These are phyloP conservation scores for Chaetorhynchus papuensis DNA, from an alignment of 2,113 vertebrate species.

Conservation along the genomic window DNA sequence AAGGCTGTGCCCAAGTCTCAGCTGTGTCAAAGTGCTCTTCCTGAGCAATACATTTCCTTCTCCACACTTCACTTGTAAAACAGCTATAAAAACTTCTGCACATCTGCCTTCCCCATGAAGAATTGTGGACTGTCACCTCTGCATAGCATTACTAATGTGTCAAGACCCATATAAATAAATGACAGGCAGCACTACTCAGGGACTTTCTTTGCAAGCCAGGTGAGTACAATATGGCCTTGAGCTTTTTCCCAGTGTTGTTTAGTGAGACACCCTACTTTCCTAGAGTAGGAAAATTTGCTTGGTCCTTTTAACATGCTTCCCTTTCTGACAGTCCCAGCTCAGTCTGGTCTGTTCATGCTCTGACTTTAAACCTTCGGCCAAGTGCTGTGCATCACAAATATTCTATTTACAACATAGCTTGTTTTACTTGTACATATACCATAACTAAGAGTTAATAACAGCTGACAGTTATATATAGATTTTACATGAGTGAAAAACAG, in stretches of 20 bases:
- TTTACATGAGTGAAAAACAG: neutral
- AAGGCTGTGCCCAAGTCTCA: neutral
- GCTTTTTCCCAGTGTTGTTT: neutral
- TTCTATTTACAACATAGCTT: neutral
- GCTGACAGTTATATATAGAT: neutral
- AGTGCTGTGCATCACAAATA: neutral
- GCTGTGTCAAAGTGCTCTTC: fast-evolving
- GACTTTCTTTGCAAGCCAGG: neutral
- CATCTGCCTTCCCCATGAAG: neutral
- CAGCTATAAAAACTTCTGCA: neutral
- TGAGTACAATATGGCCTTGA: neutral
- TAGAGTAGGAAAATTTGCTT: neutral
- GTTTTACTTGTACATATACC: neutral
- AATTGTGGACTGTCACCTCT: neutral
- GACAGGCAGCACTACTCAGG: neutral
- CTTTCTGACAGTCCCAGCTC: neutral
- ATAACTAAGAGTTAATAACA: neutral
- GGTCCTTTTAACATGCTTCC: neutral
- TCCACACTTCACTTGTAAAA: neutral
- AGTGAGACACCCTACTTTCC: neutral
- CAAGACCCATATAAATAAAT: neutral
- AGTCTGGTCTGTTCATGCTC: neutral
- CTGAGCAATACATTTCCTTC: neutral
- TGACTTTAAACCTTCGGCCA: neutral
- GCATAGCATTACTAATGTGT: neutral